Evolutionary conservation across 2,888 invertebrate species (phyloP).

Genomic region (Shargacucullia verbasci): DNA sequence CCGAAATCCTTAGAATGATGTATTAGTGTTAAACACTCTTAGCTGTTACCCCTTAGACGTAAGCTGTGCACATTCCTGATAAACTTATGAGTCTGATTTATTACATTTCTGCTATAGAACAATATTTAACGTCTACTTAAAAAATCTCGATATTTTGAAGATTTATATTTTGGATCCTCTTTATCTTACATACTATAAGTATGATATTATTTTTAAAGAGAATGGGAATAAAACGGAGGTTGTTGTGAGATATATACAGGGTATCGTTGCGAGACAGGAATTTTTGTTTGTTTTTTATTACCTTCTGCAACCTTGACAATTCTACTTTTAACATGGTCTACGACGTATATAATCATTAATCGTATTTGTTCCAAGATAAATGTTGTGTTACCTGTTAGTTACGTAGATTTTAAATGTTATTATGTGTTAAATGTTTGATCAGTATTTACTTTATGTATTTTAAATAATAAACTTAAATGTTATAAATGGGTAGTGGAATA

Average conservation of each 20-base stretch:
- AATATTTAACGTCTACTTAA: conserved; percentile 78
- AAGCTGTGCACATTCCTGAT: conserved; percentile 87
- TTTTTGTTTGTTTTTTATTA: conserved; percentile 56
- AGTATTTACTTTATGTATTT: conserved; percentile 82
- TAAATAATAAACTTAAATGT: conserved; percentile 74
- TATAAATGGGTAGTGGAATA: conserved; percentile 77
- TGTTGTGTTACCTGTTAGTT: conserved; percentile 82
- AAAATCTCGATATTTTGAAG: conserved; percentile 86
- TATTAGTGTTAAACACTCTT: conserved; percentile 76
- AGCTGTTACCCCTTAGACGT: conserved; percentile 75
- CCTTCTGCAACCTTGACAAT: conserved; percentile 66
- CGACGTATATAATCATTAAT: conserved; percentile 49
- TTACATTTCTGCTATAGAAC: conserved; percentile 85
- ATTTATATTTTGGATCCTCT: conserved; percentile 87
- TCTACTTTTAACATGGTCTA: conserved; percentile 63
- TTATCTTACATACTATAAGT: conserved; percentile 84
- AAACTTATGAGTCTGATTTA: conserved; percentile 85
- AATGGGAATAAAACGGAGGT: conserved; percentile 66
- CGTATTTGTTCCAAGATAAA: conserved; percentile 70
- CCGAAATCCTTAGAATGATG: conserved; percentile 70
- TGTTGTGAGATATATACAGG: conserved; percentile 85
- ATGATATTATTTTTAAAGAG: conserved; percentile 80
- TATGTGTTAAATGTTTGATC: conserved; percentile 84
- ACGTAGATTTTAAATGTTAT: conserved; percentile 69
- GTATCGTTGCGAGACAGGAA: conserved; percentile 75